Conservation (phyloP, 2,888 invertebrate species). For the Nomada hirtipes region DNA sequence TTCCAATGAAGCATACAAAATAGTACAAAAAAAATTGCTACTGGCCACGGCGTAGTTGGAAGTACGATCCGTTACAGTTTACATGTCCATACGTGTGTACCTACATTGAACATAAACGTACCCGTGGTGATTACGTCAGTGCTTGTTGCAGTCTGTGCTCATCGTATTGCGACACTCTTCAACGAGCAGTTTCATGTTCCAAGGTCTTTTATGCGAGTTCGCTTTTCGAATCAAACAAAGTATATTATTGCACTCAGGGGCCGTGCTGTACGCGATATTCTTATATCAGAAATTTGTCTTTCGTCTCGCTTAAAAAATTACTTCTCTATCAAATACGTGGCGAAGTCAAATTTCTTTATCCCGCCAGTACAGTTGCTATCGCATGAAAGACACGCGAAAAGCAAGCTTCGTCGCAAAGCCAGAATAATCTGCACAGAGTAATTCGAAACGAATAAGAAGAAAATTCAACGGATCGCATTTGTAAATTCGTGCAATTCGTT, state of each 20-base stretch:
- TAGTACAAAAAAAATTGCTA: neutral
- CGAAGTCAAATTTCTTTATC: conserved; percentile 16
- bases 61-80: conserved; percentile 35
- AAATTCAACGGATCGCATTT: neutral
- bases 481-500: no score
- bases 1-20: neutral
- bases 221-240: conserved; percentile 49
- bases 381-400: neutral
- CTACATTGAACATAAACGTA: conserved; percentile 39
- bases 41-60: neutral
- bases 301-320: conserved; percentile 34
- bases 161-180: conserved; percentile 70
- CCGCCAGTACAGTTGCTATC: conserved; percentile 7
- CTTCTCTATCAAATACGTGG: no score
- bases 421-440: neutral
- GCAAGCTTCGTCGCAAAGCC: neutral
- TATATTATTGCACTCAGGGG: conserved; percentile 38
- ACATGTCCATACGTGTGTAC: conserved; percentile 31
- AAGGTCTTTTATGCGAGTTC: conserved; percentile 62
- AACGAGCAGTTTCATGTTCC: conserved; percentile 67
- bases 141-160: conserved; percentile 65
- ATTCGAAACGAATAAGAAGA: neutral
- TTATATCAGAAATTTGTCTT: conserved; percentile 17
- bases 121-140: conserved; percentile 69
- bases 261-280: conserved; percentile 11